Percentiles rank a stretch among this genome's conserved stretches.
These are phyloP conservation scores for Drosophila mulleri DNA, from an alignment of 2,888 invertebrate genomes.

Conservation along the genomic window DNA sequence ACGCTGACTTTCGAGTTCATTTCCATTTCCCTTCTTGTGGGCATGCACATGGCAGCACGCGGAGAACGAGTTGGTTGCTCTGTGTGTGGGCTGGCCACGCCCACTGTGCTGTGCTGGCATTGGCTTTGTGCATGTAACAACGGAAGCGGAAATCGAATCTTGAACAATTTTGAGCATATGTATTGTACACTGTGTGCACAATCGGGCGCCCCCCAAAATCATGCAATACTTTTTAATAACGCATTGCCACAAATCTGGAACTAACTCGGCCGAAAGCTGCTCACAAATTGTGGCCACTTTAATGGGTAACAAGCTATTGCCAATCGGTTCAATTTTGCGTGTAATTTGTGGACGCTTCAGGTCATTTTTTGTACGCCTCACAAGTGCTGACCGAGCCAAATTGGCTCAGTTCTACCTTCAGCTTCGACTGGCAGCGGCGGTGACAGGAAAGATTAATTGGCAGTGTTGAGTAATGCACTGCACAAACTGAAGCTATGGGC, in stretches of 20 bases:
- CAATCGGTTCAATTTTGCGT: constrained; percentile 65
- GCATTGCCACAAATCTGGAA: constrained; percentile 17
- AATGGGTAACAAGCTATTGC: constrained; percentile 63
- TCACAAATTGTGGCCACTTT: constrained; percentile 67
- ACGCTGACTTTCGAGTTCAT: constrained; percentile 24
- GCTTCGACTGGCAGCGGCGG: background rate
- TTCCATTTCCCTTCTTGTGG: constrained; percentile 43
- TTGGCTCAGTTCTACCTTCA: constrained; percentile 36
- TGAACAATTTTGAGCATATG: constrained; percentile 63
- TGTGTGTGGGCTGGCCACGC: constrained; percentile 31
- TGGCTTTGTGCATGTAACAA: constrained; percentile 68
- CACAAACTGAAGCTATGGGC: constrained; percentile 13
- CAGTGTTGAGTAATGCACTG: constrained; percentile 43
- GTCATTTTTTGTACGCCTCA: constrained; percentile 4
- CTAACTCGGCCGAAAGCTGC: constrained; percentile 15
- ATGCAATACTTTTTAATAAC: constrained; percentile 47
- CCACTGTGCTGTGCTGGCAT: constrained; percentile 35
- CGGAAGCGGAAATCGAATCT: constrained; percentile 80
- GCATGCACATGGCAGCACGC: constrained; percentile 45
- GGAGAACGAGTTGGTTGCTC: background rate
- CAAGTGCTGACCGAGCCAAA: constrained; percentile 58
- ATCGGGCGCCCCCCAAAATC: constrained; percentile 33
- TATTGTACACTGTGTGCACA: constrained; percentile 45
- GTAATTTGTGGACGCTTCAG: constrained; percentile 55
- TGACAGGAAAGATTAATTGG: constrained; percentile 51